Evolutionary conservation across 2,797 vertebrate genomes (phyloP).

Genomic region (Phoebastria nigripes): DNA sequence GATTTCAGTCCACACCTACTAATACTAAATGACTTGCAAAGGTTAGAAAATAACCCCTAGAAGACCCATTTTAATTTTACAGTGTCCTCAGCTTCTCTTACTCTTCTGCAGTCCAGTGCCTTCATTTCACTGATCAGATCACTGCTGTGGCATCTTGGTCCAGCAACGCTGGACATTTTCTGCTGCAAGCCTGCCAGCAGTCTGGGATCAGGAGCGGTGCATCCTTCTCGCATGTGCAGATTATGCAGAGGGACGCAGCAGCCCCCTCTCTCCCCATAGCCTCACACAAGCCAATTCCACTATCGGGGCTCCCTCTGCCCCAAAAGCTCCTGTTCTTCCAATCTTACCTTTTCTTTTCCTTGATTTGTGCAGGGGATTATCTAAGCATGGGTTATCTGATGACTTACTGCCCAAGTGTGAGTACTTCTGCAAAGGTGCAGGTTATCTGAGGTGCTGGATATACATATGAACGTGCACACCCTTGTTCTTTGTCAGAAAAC

Average conservation of each 20-base stretch:
- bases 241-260: neutral
- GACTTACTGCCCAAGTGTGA: neutral
- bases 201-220: neutral
- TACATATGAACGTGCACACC: rapidly evolving
- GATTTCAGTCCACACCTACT: neutral
- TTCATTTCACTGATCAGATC: neutral
- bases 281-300: neutral
- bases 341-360: neutral
- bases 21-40: neutral
- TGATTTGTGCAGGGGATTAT: neutral
- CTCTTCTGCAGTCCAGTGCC: neutral
- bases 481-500: neutral
- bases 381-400: rapidly evolving
- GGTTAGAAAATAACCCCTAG: neutral
- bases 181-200: neutral
- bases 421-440: neutral
- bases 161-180: neutral
- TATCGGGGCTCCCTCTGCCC: neutral
- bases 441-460: neutral
- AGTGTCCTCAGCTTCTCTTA: neutral
- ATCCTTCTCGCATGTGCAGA: rapidly evolving
- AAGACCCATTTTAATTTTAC: neutral
- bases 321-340: neutral
- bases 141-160: neutral
- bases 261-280: neutral